phyloP scores from a whole-genome alignment of 2,113 vertebrate species.

The Falcunculus frontatus region DNA sequence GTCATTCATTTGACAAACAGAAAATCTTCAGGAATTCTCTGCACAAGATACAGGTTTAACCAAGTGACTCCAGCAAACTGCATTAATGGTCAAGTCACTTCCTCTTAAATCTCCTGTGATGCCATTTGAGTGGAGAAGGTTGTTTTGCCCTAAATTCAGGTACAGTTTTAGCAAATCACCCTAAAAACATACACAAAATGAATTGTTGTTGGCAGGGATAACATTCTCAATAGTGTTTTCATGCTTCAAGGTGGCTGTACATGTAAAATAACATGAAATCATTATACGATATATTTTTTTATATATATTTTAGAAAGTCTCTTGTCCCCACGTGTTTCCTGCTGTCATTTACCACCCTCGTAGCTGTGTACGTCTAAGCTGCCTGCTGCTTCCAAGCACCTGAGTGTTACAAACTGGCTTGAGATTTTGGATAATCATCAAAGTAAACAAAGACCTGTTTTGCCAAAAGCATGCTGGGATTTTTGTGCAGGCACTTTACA shows the following conservation, averaged over 20 bases:
- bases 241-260: background rate
- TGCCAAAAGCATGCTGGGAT: background rate
- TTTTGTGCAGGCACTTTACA: background rate
- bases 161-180: background rate
- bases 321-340: background rate
- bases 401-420: background rate
- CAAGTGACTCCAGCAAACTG: background rate
- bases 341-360: background rate
- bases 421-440: background rate
- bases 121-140: background rate
- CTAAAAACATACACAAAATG: background rate
- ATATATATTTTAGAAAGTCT: background rate
- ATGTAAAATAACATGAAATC: background rate
- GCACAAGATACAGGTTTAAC: background rate
- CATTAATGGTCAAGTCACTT: background rate
- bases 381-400: background rate
- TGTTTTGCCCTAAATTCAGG: background rate
- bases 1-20: fast-evolving
- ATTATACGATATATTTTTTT: background rate
- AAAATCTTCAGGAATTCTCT: background rate
- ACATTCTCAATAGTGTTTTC: background rate
- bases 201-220: background rate
- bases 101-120: background rate
- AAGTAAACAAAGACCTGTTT: background rate
- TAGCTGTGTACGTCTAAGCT: background rate